Percentiles rank a stretch among this genome's conserved stretches.
Conservation (phyloP, 1,140 invertebrate species). For the Lepidurus couesii region DNA sequence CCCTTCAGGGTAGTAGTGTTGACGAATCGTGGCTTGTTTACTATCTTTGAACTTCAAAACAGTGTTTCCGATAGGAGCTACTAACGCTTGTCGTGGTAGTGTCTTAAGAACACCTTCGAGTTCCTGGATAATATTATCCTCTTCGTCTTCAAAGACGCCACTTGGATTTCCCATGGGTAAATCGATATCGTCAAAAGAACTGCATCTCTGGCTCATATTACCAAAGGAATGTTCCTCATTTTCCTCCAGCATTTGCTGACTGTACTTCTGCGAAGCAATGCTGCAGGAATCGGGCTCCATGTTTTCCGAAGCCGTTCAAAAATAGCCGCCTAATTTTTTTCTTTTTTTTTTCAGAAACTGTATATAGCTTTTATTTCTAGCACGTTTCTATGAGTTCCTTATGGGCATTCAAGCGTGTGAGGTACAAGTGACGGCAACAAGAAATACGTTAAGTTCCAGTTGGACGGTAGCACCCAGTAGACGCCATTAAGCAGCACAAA, state of each 20-base stretch:
- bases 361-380: neutral
- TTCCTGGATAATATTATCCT: neutral
- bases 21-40: constrained; percentile 53
- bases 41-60: constrained; percentile 26
- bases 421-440: too few species aligned
- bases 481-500: constrained; percentile 7
- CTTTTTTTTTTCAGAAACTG: neutral
- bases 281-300: neutral
- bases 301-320: neutral
- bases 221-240: neutral
- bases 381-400: too few species aligned
- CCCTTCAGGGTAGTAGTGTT: constrained; percentile 69
- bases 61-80: neutral
- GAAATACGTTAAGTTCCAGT: neutral
- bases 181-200: neutral
- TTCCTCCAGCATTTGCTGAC: constrained; percentile 10
- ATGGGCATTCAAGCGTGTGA: too few species aligned
- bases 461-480: neutral
- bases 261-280: neutral
- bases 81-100: neutral
- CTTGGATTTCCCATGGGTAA: constrained; percentile 11
- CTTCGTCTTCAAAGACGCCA: neutral
- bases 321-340: neutral
- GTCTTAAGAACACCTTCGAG: neutral
- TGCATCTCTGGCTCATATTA: neutral